Evolutionary conservation across 2,113 vertebrate species (phyloP), one percentile per base, ranked within the genome.

Genomic region (Laticauda laticaudata): DNA sequence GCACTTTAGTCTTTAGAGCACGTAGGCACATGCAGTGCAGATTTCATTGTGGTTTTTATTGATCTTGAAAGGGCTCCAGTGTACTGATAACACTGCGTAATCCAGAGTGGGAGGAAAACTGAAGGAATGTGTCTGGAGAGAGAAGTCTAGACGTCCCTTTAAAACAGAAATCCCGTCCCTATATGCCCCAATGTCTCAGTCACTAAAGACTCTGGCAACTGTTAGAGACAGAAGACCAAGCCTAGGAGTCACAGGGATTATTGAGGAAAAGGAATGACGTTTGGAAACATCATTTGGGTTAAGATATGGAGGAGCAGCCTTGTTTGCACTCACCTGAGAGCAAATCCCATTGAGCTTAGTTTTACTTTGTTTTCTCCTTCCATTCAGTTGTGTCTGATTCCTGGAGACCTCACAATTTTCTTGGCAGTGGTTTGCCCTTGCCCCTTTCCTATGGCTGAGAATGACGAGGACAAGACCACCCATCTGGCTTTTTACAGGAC

Each of bases 81-180:
- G 81, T 86, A 93, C 92, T 81, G 92, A 93, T 93, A 93, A 93
- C 92, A 93, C 57, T 90, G 69, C 29, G 88, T 93, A 93, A 93
- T 90, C 88, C 92, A 93, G 45, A 93, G 92, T 90, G 92, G 92
- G 92, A 93, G 92, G 88, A 93, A 93, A 93, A 61, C 88, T 86
- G 75, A 93, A 93, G 26, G 92, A 93, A 93, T 93, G 92, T 64
- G 92, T 90, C 92, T 93, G 92, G 88, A 87, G 56, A 59, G 56
- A 86, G 56, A 86, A 90, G 92, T 93, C 92, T 90, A 93, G 92
- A 93, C 92, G 11, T 93, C 86, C 56, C 59, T n/a, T 86, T 61
- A 87, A 93, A 93, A 89, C 75, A 64, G 56, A 93, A 81, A 90
- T 89, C 69, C 69, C 88, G 88, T 90, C 92, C 92, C 92, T 90